Percentiles rank a stretch among this genome's conserved stretches.
Evolutionary conservation across 2,797 vertebrate species (phyloP).

Genomic region (Propithecus perrieri): DNA sequence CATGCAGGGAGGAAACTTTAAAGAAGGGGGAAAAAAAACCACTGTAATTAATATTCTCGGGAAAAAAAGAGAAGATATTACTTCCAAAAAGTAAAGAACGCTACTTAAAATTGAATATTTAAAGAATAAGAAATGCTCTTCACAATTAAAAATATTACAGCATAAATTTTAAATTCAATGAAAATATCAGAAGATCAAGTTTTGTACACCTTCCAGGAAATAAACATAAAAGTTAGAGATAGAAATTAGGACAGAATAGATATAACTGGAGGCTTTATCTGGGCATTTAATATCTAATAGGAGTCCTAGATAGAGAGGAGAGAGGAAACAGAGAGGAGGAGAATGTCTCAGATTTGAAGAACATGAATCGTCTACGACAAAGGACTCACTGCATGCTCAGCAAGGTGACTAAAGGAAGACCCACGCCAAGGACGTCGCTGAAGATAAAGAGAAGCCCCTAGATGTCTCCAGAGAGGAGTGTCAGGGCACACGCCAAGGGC

Average conservation of each 20-base stretch:
- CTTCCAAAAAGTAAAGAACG: not conserved
- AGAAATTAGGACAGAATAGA: not conserved
- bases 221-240: not conserved
- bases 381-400: not conserved
- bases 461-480: not conserved
- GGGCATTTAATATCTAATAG: not conserved
- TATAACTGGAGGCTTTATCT: not conserved
- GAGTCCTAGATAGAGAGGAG: not conserved
- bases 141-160: not conserved
- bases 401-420: not conserved
- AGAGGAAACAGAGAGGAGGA: not conserved
- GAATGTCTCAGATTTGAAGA: not conserved
- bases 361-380: not conserved
- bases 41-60: not conserved
- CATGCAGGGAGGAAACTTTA: not conserved
- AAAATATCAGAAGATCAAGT: not conserved
- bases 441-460: not conserved
- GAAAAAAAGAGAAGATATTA: not conserved
- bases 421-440: not conserved
- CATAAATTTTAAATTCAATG: not conserved
- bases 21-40: not conserved
- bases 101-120: not conserved
- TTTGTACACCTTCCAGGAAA: not conserved
- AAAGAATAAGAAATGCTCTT: not conserved
- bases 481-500: not conserved